Base-by-base conservation (phyloP, 92 coral and sea anemone genomes). In the Porites divaricata region DNA sequence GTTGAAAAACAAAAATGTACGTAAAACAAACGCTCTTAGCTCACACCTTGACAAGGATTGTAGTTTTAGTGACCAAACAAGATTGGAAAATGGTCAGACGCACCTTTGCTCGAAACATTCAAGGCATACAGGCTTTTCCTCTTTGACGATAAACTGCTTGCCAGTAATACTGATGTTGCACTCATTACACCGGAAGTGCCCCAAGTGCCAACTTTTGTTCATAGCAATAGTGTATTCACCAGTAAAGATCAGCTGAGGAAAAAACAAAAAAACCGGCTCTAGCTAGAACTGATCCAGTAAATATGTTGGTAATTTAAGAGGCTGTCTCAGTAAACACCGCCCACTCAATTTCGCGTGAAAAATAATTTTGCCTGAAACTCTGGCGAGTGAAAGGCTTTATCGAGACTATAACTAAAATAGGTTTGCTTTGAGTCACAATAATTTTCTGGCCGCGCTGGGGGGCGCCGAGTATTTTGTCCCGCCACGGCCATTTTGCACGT, bases 81-180 rank as follows among this genome's bases (percentile, higher is more conserved):
- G 45, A 35, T 35, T 12, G 35, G 80, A 77, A 80, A 79, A 85
- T 85, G 75, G n/a, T 73, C 77, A 51, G 74, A 83, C 74, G 79
- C 81, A 84, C 88, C 88, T 84, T 15, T 52, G 66, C 57, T 77
- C 90, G 72, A 89, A 94, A 71, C 98, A 94, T 76, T 87, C 95
- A 26, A 79, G 77, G 83, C 98, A 94, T 17, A 94, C 93, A 20
- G 98, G 95, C 76, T 94, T 84, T 75, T 89, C 98, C 21, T 91
- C 91, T 58, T 22, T 73, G 15, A 90, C 98, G 62, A 94, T 86
- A 79, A 94, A 94, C 89, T 94, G 98, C 85, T 91, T 93, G 92
- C 98, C 98, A n/a, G 98, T 94, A 66, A 94, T 94, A 75, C 98
- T 94, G 83, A 89, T 79, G 81, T 94, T 91, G 86, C 98, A 94